phyloP scores from a whole-genome alignment of 2,797 vertebrate genomes.

The Eospalax fontanierii region DNA sequence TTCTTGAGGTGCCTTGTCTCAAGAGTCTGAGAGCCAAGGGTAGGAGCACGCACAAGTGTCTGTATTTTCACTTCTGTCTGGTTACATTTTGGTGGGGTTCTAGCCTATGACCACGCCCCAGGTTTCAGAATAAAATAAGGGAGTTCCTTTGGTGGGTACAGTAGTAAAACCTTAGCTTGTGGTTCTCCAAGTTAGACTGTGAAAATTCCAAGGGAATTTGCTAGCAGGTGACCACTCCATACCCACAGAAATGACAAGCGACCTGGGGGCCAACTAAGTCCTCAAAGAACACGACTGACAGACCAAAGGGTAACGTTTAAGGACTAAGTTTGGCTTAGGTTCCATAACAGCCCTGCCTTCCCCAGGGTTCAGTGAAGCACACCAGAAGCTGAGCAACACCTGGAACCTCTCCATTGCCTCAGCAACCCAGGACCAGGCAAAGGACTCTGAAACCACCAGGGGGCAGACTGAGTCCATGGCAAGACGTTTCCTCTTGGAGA shows the following conservation, averaged over 20 bases:
- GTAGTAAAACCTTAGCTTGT: not conserved
- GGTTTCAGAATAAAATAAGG: not conserved
- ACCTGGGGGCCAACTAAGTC: not conserved
- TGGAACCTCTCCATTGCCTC: not conserved
- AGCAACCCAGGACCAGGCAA: not conserved
- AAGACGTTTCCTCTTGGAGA: not conserved
- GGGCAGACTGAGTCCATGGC: not conserved
- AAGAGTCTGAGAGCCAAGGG: not conserved
- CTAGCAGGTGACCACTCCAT: not conserved
- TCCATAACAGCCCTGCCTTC: not conserved
- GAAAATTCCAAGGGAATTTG: not conserved
- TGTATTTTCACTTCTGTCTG: not conserved
- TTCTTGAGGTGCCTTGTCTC: not conserved
- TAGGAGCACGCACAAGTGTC: too few relatives aligned
- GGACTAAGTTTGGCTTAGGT: not conserved
- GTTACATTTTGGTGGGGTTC: not conserved
- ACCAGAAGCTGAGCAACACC: not conserved
- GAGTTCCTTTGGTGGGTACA: not conserved
- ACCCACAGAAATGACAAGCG: not conserved
- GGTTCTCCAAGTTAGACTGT: not conserved
- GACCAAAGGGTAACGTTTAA: not conserved
- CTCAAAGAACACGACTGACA: not conserved
- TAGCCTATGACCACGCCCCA: not conserved
- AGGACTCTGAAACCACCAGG: not conserved
- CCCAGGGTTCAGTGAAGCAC: not conserved